phyloP scores from a whole-genome alignment of 2,797 vertebrate genomes.

The Ceryle rudis region DNA sequence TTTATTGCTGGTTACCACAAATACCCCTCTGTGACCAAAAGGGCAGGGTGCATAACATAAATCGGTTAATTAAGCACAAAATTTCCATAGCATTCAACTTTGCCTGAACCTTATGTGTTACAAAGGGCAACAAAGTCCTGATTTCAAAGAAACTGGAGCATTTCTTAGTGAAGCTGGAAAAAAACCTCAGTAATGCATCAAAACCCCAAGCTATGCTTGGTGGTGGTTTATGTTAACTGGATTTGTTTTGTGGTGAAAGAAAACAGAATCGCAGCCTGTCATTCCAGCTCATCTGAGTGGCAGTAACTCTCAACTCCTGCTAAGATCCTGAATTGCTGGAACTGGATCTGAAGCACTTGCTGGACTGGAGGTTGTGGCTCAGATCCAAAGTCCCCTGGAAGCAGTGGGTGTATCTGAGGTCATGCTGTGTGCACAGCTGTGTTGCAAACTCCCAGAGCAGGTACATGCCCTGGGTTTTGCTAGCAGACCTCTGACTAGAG shows the following conservation, averaged over 20 bases:
- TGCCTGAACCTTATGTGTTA: not conserved
- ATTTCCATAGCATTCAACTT: constrained; percentile 9
- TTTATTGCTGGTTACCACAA: constrained; percentile 29
- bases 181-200: not conserved
- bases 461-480: not conserved
- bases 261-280: not conserved
- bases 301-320: not conserved
- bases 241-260: not conserved
- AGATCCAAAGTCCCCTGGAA: not conserved
- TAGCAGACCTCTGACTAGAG: not conserved
- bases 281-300: not conserved
- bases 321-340: not conserved
- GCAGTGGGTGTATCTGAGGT: not conserved
- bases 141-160: not conserved
- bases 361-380: not conserved
- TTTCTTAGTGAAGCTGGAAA: not conserved
- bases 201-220: not conserved
- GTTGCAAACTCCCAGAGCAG: not conserved
- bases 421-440: not conserved
- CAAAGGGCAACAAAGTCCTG: not conserved
- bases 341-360: not conserved
- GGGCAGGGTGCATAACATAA: not conserved
- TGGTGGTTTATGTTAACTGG: not conserved
- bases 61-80: constrained; percentile 24
- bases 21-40: not conserved